phyloP scores from a whole-genome alignment of 2,888 invertebrate genomes.

The Hydropsyche betteni region DNA sequence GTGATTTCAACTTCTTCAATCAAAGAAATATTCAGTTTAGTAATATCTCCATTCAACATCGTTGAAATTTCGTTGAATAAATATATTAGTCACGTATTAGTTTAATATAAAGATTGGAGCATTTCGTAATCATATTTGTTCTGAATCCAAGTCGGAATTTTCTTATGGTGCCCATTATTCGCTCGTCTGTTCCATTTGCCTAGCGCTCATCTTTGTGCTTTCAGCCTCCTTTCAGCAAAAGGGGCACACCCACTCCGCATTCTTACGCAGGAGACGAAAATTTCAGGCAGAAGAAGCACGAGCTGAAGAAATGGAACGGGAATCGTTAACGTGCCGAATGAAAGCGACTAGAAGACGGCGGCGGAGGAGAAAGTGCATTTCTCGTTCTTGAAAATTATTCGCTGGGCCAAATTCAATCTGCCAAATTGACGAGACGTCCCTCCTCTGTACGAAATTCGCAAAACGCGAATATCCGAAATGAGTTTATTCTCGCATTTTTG shows the following conservation, averaged over 20 bases:
- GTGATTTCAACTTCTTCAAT: no score
- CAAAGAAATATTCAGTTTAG: no score
- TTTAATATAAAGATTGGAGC: neutral
- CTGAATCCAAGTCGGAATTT: slow-evolving; percentile 44
- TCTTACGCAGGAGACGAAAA: slow-evolving; percentile 44
- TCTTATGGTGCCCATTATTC: slow-evolving; percentile 48
- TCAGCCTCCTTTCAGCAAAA: slow-evolving; percentile 45
- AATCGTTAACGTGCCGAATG: slow-evolving; percentile 7
- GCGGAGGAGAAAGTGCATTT: neutral
- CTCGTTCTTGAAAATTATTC: no score
- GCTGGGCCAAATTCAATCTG: no score
- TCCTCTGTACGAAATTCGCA: no score
- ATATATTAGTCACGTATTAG: no score
- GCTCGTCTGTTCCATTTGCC: slow-evolving; percentile 46
- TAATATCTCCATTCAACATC: no score
- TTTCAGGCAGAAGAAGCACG: slow-evolving; percentile 36
- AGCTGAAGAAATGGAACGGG: neutral
- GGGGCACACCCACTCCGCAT: neutral
- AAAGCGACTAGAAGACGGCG: neutral
- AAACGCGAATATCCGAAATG: no score
- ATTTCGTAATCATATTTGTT: slow-evolving; percentile 49
- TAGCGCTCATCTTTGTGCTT: slow-evolving; percentile 14
- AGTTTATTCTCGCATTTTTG: no score
- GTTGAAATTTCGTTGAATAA: no score
- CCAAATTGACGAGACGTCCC: no score